phyloP scores from a whole-genome alignment of 2,797 vertebrate genomes.

The Dipus sagitta region DNA sequence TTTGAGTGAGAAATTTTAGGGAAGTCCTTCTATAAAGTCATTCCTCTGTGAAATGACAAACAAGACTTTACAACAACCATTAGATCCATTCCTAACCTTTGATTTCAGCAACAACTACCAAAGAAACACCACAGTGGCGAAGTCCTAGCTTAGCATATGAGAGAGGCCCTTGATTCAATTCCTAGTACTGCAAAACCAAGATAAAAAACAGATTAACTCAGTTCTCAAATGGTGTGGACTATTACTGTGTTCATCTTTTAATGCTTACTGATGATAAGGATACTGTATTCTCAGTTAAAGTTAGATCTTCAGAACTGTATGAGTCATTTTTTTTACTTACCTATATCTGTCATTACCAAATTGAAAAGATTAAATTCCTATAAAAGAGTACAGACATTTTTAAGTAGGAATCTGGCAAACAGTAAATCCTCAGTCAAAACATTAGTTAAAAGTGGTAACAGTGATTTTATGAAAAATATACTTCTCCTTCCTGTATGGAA shows the following conservation, averaged over 20 bases:
- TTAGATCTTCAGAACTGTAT: slow-evolving; percentile 41
- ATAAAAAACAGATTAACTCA: background rate
- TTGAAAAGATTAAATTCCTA: slow-evolving; percentile 73
- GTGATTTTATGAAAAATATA: slow-evolving; percentile 56
- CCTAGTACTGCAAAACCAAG: background rate
- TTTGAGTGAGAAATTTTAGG: slow-evolving; percentile 12
- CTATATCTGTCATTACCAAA: slow-evolving; percentile 69
- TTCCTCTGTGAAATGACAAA: slow-evolving; percentile 44
- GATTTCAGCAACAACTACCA: slow-evolving; percentile 24
- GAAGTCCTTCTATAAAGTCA: background rate
- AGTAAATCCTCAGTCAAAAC: slow-evolving; percentile 70
- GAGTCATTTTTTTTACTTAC: slow-evolving; percentile 73
- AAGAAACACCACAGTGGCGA: background rate
- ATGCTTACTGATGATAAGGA: slow-evolving; percentile 47
- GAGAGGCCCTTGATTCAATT: background rate
- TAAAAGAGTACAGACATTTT: slow-evolving; percentile 68
- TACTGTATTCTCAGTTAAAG: slow-evolving; percentile 48
- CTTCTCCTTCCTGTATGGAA: slow-evolving; percentile 72
- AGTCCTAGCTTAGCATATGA: background rate
- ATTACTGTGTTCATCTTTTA: slow-evolving; percentile 23
- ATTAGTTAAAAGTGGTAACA: slow-evolving; percentile 45
- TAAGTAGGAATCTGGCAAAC: slow-evolving; percentile 63
- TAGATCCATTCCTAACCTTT: slow-evolving; percentile 50
- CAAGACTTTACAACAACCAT: slow-evolving; percentile 42
- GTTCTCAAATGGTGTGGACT: background rate